Percentiles rank a stretch among this genome's conserved stretches.
Evolutionary conservation across 2,113 vertebrate species (phyloP).

Genomic region (Aleadryas rufinucha): DNA sequence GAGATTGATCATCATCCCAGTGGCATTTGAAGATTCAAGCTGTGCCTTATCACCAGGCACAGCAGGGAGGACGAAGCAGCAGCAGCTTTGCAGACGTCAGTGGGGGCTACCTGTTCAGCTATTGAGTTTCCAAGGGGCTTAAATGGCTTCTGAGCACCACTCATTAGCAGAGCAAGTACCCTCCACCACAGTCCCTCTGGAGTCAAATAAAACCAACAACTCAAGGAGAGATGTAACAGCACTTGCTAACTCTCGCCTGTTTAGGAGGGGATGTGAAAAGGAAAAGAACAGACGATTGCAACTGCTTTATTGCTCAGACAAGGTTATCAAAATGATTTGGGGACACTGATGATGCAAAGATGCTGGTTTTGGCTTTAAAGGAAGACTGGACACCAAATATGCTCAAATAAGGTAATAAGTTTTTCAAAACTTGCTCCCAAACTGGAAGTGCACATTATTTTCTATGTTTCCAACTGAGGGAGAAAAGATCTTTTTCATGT

Average conservation of each 20-base stretch:
- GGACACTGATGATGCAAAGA: rapidly evolving
- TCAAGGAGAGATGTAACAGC: not conserved
- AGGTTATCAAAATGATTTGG: not conserved
- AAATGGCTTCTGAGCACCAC: not conserved
- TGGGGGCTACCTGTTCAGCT: not conserved
- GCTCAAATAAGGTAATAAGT: not conserved
- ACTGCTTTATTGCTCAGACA: not conserved
- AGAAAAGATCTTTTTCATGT: not conserved
- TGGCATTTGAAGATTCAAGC: conserved; percentile 24
- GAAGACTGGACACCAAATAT: not conserved
- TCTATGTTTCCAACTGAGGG: not conserved
- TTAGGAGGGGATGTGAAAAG: not conserved
- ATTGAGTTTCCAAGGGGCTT: not conserved
- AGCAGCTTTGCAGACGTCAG: not conserved
- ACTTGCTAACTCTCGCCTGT: not conserved
- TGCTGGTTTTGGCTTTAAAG: not conserved
- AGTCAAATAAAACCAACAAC: not conserved
- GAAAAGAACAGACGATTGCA: not conserved
- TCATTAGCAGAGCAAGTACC: not conserved
- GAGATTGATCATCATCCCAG: conserved; percentile 12
- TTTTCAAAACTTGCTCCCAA: not conserved
- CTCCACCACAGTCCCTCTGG: not conserved
- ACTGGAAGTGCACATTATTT: not conserved
- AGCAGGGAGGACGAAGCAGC: not conserved
- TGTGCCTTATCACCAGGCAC: not conserved